These are phyloP conservation scores for Pammene fasciana DNA, from an alignment of 2,888 invertebrate species.

Conservation along the genomic window DNA sequence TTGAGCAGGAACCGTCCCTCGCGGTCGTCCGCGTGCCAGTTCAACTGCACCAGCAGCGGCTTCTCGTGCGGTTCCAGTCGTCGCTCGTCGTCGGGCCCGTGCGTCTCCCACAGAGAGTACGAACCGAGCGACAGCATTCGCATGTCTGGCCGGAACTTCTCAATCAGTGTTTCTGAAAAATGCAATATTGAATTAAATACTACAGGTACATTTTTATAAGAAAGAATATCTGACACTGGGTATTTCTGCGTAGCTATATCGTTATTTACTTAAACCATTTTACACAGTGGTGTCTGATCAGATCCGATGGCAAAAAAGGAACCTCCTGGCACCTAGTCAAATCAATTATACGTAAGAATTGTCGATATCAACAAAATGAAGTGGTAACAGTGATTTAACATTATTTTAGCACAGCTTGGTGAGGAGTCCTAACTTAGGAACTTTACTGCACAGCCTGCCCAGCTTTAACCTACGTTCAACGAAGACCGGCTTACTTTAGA, in stretches of 20 bases:
- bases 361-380: no score
- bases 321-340: no score
- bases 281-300: no score
- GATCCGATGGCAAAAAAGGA: no score
- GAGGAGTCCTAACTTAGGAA: no score
- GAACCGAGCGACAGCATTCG: conserved; percentile 93
- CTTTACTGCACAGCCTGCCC: no score
- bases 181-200: conserved; percentile 1
- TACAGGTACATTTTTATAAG: background rate
- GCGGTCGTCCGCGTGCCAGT: conserved; percentile 99
- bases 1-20: conserved; percentile 98
- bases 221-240: background rate
- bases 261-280: no score
- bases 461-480: no score
- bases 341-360: no score
- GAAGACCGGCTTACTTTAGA: background rate
- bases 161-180: conserved; percentile 91
- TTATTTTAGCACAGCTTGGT: no score
- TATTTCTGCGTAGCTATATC: no score
- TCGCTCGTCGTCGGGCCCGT: conserved; percentile 93
- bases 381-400: no score
- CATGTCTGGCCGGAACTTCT: conserved; percentile 99
- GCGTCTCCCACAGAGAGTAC: conserved; percentile 89
- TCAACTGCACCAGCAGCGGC: conserved; percentile 97
- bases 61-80: conserved; percentile 95